Evolutionary conservation across 2,113 vertebrate genomes (phyloP).

Genomic region (Nyctibius bracteatus): DNA sequence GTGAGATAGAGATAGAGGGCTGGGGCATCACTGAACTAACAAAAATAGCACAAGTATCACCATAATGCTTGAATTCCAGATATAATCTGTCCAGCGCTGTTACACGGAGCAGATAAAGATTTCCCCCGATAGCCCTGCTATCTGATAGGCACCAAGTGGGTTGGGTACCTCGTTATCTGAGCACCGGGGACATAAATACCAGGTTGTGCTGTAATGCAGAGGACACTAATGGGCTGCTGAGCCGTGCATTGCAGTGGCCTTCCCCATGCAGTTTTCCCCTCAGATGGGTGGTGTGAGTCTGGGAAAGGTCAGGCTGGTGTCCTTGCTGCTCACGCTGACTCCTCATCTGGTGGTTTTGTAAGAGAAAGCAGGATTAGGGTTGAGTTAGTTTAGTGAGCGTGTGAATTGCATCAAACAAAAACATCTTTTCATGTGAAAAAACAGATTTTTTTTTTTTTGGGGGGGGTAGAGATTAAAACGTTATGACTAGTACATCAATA

Average conservation of each 20-base stretch:
- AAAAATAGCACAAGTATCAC: neutral
- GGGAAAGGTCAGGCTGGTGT: neutral
- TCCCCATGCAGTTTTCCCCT: neutral
- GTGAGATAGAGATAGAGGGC: neutral
- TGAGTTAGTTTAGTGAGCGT: fast-evolving
- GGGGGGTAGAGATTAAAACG: neutral
- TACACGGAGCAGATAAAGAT: neutral
- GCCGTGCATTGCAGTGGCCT: neutral
- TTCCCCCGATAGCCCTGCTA: neutral
- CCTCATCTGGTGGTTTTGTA: neutral
- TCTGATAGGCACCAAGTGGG: neutral
- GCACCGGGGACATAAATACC: neutral
- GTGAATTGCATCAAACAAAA: neutral
- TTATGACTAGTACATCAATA: neutral
- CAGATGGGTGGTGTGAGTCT: neutral
- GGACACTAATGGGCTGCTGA: neutral
- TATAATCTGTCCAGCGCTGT: neutral
- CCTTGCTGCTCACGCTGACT: neutral
- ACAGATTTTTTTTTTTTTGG: neutral
- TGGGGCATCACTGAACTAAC: neutral
- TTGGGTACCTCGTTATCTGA: neutral
- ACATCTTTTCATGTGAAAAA: neutral
- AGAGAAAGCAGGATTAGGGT: neutral
- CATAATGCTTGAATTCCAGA: neutral
- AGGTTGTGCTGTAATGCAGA: neutral